Conservation (phyloP, 2,888 invertebrate species). For the Lampropteryx suffumata region DNA sequence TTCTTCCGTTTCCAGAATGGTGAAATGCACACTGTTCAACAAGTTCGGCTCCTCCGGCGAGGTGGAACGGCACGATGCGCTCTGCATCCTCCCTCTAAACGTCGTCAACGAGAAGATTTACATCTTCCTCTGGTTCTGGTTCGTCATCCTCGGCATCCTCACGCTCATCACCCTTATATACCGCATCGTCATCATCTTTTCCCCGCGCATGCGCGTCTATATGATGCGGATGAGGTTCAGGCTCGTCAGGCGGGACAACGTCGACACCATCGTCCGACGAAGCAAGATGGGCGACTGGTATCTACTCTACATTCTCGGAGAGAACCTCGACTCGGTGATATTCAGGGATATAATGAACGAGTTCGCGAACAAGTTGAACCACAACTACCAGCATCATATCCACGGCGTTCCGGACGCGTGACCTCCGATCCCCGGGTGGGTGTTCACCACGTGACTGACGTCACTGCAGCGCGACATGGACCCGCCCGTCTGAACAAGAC, state of each 20-base stretch:
- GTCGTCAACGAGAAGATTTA: conserved; percentile 98
- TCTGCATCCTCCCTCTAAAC: conserved; percentile 95
- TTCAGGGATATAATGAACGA: conserved; percentile 97
- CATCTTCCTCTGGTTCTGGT: conserved; percentile 98
- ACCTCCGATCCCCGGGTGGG: conserved; percentile 84
- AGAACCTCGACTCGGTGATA: conserved; percentile 96
- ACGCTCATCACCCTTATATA: conserved; percentile 93
- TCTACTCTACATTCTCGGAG: conserved; percentile 96
- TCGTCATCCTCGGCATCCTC: conserved; percentile 92
- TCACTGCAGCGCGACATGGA: conserved; percentile 78
- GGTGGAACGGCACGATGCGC: conserved; percentile 90
- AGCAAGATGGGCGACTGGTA: conserved; percentile 98
- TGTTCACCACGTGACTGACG: conserved; percentile 81
- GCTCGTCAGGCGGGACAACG: conserved; percentile 93
- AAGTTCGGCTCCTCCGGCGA: conserved; percentile 96
- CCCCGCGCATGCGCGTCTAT: conserved; percentile 96
- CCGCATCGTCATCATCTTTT: conserved; percentile 93
- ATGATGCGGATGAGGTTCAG: conserved; percentile 93
- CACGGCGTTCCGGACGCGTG: conserved; percentile 93
- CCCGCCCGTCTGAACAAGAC: conserved; percentile 67
- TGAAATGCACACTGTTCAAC: conserved; percentile 95
- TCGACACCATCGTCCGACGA: conserved; percentile 94
- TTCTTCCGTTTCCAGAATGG: conserved; percentile 85
- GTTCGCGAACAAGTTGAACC: conserved; percentile 93
- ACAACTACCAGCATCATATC: conserved; percentile 92